Evolutionary conservation across 2,113 vertebrate genomes (phyloP).

Genomic region (Sula dactylatra): DNA sequence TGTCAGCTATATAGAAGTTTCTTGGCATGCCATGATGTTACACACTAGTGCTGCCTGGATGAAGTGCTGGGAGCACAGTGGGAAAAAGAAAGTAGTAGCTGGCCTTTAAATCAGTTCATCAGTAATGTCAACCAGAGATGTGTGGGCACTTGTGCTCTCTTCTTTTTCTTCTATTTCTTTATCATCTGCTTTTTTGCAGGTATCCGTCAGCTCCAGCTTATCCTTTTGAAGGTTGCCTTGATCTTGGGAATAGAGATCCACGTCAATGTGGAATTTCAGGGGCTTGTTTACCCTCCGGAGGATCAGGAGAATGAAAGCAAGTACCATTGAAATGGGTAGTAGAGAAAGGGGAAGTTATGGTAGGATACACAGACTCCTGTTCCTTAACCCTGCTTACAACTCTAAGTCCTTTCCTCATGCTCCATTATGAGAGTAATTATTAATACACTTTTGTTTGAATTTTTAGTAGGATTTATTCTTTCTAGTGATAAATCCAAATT

Average conservation of each 20-base stretch:
- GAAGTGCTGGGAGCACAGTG: background rate
- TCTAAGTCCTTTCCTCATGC: background rate
- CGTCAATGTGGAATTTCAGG: conserved; percentile 94
- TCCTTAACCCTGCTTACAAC: background rate
- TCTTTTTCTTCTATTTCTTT: background rate
- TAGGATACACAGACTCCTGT: background rate
- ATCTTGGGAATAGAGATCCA: conserved; percentile 97
- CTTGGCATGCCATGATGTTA: background rate
- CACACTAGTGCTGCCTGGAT: background rate
- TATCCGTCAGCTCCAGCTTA: conserved; percentile 97
- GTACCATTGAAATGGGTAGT: conserved; percentile 34
- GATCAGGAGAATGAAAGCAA: conserved; percentile 94
- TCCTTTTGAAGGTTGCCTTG: conserved; percentile 95
- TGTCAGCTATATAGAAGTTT: background rate
- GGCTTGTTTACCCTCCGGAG: conserved; percentile 90
- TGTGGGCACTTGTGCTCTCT: background rate
- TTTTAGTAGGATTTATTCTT: background rate
- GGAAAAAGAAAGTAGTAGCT: background rate
- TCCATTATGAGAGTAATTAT: background rate
- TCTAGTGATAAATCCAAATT: background rate
- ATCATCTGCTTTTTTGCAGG: conserved; percentile 70
- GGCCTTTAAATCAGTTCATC: background rate
- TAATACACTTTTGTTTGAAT: background rate
- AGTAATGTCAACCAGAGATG: background rate
- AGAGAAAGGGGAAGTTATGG: background rate